Base-by-base conservation (phyloP, 2,797 vertebrate species). In the Pitangus sulphuratus region DNA sequence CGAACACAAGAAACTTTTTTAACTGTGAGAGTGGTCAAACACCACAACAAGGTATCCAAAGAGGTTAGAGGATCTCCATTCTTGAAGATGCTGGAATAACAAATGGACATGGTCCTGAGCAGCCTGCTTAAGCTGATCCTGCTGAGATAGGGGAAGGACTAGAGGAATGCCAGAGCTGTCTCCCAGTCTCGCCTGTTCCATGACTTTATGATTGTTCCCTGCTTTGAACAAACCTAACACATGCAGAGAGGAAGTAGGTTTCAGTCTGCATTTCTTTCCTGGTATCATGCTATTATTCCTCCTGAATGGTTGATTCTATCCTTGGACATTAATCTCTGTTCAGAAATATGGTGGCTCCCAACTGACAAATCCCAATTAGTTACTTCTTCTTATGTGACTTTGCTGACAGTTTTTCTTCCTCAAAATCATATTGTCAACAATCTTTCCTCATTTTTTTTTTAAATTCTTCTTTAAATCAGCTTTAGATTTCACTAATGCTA, bases 71-170 rank as follows among this genome's bases (percentile, higher is more conserved):
- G 25, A 39, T 48, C 11, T 57, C 18, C 11, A 15, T 22, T 33
- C 5, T 28, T 35, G 33, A 85, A 78, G 44, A 54, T 28, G 3
- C 5, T 51, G 1, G 2, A 45, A 56, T 76, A 7, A 20, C 12
- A 66, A 47, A 70, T 5, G 15, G 16, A 5, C 4, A 8, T 6
- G 4, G 5, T 21, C 44, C 7, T 74, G 54, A 74, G 14, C 5
- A 80, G 20, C 7, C 8, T 50, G 4, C 15, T 61, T 31, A 47
- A 58, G 7, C 3, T 20, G 6, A 58, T 20, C 10, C 9, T 62
- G 9, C 21, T 51, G 19, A 58, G 3, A 1, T 24, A 12, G 2
- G 2, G 1, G 2, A 2, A 54, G 5, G 11, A 57, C 11, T 31
- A 45, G 12, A 70, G 6, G 6, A 89, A 22, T 2, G 35, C 21